phyloP scores from a whole-genome alignment of 2,797 vertebrate genomes.

The Sitta carolinensis region DNA sequence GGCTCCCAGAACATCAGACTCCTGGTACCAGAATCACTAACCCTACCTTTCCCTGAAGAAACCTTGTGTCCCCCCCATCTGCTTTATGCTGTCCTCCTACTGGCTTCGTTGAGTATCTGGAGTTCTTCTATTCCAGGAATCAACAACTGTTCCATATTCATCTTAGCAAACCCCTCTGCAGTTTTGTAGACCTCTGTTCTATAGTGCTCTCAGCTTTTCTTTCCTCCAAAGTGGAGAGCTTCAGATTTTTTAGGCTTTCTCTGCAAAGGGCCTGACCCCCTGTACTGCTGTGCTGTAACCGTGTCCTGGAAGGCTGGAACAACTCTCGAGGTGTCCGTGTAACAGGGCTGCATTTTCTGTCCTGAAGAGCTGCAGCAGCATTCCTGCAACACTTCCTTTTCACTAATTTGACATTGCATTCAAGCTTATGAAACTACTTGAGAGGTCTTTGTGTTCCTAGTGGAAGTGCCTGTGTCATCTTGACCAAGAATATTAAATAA shows the following conservation, averaged over 20 bases:
- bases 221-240: not conserved
- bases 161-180: not conserved
- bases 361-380: not conserved
- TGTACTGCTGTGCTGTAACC: not conserved
- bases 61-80: accelerated
- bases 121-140: not conserved
- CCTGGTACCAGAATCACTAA: not conserved
- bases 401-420: not conserved
- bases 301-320: not conserved
- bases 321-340: accelerated
- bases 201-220: not conserved
- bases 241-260: not conserved
- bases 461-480: not conserved
- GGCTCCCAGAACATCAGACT: not conserved
- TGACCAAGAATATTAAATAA: not conserved
- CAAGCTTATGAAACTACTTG: not conserved
- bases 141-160: not conserved
- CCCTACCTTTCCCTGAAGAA: not conserved
- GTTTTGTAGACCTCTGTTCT: not conserved
- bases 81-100: not conserved
- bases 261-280: not conserved
- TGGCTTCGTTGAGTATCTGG: accelerated
- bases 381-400: not conserved
- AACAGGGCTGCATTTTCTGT: not conserved
- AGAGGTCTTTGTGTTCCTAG: not conserved